Evolutionary conservation across 1,140 invertebrate species (phyloP).

Genomic region (Drosophila pseudoananassae): DNA sequence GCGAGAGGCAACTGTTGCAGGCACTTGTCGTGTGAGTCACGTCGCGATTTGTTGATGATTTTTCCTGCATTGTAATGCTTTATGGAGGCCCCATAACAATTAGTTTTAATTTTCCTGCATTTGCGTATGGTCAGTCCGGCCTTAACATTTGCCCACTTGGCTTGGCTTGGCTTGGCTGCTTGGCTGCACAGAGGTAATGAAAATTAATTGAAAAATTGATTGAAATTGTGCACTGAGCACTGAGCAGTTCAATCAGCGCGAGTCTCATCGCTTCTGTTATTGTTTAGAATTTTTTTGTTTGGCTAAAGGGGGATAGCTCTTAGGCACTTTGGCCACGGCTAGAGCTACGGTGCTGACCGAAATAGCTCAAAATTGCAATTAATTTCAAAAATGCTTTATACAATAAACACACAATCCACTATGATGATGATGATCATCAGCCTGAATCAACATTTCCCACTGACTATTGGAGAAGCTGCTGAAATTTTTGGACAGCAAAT

Average conservation of each 20-base stretch:
- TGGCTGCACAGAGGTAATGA: slow-evolving; percentile 49
- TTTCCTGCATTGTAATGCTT: slow-evolving; percentile 63
- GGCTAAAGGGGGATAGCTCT: slow-evolving; percentile 2
- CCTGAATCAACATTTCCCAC: slow-evolving; percentile 3
- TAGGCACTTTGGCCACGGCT: slow-evolving; percentile 38
- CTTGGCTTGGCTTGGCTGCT: slow-evolving; percentile 2
- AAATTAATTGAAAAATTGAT: slow-evolving; percentile 72
- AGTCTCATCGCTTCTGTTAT: slow-evolving; percentile 31
- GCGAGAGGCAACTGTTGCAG: slow-evolving; percentile 46
- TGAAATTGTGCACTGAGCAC: slow-evolving; percentile 57
- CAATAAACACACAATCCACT: slow-evolving; percentile 55
- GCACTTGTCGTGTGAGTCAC: slow-evolving; percentile 43
- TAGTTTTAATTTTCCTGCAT: slow-evolving; percentile 67
- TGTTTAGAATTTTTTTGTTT: slow-evolving; percentile 41
- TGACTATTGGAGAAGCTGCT: slow-evolving; percentile 11
- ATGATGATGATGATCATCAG: slow-evolving; percentile 1
- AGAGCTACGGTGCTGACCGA: slow-evolving; percentile 35
- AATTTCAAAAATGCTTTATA: slow-evolving; percentile 59
- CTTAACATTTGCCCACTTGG: slow-evolving; percentile 27
- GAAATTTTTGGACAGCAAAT: slow-evolving; percentile 26
- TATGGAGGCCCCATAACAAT: slow-evolving; percentile 70
- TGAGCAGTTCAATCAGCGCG: slow-evolving; percentile 64
- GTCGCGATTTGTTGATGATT: slow-evolving; percentile 15
- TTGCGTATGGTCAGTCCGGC: slow-evolving; percentile 41
- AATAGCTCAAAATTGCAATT: slow-evolving; percentile 67